Evolutionary conservation across 2,797 vertebrate genomes (phyloP).

Genomic region (Macropus fuliginosus): DNA sequence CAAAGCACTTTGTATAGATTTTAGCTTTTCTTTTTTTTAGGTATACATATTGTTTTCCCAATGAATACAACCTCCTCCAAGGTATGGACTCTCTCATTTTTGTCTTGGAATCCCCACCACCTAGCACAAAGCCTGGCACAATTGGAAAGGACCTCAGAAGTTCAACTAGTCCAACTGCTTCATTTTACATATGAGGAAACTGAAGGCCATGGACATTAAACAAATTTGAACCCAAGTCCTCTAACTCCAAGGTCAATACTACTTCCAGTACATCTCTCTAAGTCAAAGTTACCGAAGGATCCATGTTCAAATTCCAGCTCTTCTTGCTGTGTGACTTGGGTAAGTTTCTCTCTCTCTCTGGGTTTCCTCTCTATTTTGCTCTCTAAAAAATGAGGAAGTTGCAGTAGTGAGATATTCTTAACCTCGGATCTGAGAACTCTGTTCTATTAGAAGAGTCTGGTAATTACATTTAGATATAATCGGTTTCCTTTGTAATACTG

Average conservation of each 20-base stretch:
- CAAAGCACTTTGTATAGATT: not conserved
- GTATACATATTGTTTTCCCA: not conserved
- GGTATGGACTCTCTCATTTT: not conserved
- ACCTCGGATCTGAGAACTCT: not conserved
- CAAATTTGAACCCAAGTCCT: not conserved
- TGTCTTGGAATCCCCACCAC: not conserved
- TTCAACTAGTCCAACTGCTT: not conserved
- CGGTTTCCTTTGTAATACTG: not conserved
- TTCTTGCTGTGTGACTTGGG: not conserved
- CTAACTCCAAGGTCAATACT: not conserved
- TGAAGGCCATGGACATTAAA: not conserved
- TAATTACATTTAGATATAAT: not conserved
- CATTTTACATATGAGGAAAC: not conserved
- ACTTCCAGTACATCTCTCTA: not conserved
- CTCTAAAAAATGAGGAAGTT: not conserved
- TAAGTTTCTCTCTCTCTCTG: not conserved
- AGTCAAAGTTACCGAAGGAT: not conserved
- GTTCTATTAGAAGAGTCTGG: not conserved
- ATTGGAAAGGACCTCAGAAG: not conserved
- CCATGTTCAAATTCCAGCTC: not conserved
- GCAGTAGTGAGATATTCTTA: not conserved
- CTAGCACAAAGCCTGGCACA: not conserved
- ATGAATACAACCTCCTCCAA: not conserved
- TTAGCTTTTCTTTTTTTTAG: not conserved
- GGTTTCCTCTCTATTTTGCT: not conserved